Conservation (phyloP, 2,797 vertebrate species). For the Agapornis canus region DNA sequence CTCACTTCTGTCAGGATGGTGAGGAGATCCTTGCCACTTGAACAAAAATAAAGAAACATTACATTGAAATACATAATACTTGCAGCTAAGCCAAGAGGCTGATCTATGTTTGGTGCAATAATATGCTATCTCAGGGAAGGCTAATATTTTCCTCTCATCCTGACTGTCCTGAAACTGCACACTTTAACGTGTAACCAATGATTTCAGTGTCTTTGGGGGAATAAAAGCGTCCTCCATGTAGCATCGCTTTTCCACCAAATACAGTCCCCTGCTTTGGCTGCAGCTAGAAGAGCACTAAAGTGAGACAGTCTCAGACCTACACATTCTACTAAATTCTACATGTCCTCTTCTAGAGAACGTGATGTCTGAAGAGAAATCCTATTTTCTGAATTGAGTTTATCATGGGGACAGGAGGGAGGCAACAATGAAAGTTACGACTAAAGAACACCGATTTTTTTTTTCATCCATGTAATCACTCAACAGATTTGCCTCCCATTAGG, state of each 20-base stretch:
- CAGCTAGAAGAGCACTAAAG: neutral
- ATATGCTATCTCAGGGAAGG: neutral
- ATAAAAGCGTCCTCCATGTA: neutral
- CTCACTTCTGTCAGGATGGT: slow-evolving; percentile 82
- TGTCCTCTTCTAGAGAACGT: neutral
- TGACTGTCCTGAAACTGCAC: neutral
- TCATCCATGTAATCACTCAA: neutral
- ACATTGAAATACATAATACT: neutral
- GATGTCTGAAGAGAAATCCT: neutral
- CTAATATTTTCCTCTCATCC: neutral
- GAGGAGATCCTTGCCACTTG: slow-evolving; percentile 69
- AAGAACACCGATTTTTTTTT: neutral
- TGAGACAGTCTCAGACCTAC: neutral
- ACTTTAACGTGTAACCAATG: neutral
- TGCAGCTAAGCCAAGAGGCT: neutral
- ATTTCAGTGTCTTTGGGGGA: neutral
- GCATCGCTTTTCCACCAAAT: neutral
- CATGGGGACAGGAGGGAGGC: neutral
- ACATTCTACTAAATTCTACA: neutral
- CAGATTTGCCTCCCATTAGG: neutral
- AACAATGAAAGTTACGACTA: neutral
- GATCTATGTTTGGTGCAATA: neutral
- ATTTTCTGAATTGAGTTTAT: neutral
- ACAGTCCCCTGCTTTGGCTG: neutral
- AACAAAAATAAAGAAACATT: neutral